Conservation (phyloP, 2,113 vertebrate genomes). For the Misgurnus anguillicaudatus region DNA sequence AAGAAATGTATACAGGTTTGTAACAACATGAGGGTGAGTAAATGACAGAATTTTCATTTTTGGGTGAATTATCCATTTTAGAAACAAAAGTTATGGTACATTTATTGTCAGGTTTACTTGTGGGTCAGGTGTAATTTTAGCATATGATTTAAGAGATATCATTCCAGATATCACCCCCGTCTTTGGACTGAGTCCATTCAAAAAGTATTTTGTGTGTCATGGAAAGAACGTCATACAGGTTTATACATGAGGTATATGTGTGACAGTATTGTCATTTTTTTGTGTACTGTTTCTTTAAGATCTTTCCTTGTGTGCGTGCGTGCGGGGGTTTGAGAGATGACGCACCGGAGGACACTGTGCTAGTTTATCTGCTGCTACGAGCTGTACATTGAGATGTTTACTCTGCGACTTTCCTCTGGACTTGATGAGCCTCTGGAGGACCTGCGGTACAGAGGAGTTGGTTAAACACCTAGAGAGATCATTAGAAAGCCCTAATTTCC, state of each 20-base stretch:
- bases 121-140: too few species aligned
- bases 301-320: background rate
- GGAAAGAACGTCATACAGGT: too few species aligned
- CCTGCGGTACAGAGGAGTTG: constrained; percentile 69
- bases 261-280: background rate
- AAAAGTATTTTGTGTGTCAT: too few species aligned
- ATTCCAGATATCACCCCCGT: too few species aligned
- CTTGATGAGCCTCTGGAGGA: constrained; percentile 93
- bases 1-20: too few species aligned
- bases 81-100: too few species aligned
- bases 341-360: constrained; percentile 92
- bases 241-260: background rate
- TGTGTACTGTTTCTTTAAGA: background rate
- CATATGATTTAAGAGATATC: too few species aligned
- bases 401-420: constrained; percentile 96
- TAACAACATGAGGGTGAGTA: too few species aligned
- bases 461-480: background rate
- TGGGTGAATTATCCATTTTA: too few species aligned
- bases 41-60: too few species aligned
- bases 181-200: too few species aligned
- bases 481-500: background rate
- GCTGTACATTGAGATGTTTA: constrained; percentile 97
- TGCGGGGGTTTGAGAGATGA: constrained; percentile 26
- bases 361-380: constrained; percentile 94
- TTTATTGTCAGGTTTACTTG: too few species aligned